Percentiles rank a stretch among this genome's conserved stretches.
phyloP scores from a whole-genome alignment of 2,113 vertebrate genomes.

The Lipophrys pholis region DNA sequence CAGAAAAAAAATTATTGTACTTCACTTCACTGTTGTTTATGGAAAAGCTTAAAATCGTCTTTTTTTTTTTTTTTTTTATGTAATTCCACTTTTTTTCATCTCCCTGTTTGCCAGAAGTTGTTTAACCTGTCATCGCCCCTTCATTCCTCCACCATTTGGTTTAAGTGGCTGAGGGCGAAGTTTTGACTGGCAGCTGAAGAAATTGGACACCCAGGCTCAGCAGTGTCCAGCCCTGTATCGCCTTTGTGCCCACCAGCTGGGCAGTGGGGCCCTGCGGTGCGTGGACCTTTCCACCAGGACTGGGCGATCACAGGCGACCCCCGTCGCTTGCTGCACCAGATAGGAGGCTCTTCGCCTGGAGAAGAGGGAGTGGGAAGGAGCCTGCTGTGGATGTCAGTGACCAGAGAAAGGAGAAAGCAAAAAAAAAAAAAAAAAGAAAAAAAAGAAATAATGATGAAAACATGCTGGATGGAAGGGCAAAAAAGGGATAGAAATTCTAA shows the following conservation, averaged over 20 bases:
- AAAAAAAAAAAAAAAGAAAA: no score
- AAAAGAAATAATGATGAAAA: slow-evolving; percentile 49
- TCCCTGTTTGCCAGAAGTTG: slow-evolving; percentile 59
- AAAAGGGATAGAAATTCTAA: slow-evolving; percentile 14
- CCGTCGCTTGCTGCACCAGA: slow-evolving; percentile 61
- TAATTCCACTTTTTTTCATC: slow-evolving; percentile 40
- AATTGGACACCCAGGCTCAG: slow-evolving; percentile 78
- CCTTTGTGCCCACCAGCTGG: slow-evolving; percentile 76
- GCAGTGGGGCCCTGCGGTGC: slow-evolving; percentile 67
- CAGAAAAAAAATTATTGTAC: slow-evolving; percentile 20
- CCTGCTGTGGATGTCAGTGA: slow-evolving; percentile 77
- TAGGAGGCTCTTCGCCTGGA: slow-evolving; percentile 69
- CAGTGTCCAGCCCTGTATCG: slow-evolving; percentile 70
- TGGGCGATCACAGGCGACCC: slow-evolving; percentile 60
- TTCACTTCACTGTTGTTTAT: slow-evolving; percentile 39
- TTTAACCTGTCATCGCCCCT: slow-evolving; percentile 75
- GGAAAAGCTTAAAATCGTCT: slow-evolving; percentile 30
- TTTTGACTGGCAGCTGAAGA: slow-evolving; percentile 81
- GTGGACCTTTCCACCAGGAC: slow-evolving; percentile 75
- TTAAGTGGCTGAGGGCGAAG: slow-evolving; percentile 71
- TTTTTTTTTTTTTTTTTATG: slow-evolving; percentile 27
- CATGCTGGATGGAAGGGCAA: slow-evolving; percentile 38
- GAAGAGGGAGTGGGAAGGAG: slow-evolving; percentile 69
- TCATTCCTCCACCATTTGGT: slow-evolving; percentile 66
- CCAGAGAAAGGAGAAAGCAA: slow-evolving; percentile 48